These are phyloP conservation scores for Zosterops pallidus DNA, from an alignment of 2,113 vertebrate genomes.

Conservation along the genomic window DNA sequence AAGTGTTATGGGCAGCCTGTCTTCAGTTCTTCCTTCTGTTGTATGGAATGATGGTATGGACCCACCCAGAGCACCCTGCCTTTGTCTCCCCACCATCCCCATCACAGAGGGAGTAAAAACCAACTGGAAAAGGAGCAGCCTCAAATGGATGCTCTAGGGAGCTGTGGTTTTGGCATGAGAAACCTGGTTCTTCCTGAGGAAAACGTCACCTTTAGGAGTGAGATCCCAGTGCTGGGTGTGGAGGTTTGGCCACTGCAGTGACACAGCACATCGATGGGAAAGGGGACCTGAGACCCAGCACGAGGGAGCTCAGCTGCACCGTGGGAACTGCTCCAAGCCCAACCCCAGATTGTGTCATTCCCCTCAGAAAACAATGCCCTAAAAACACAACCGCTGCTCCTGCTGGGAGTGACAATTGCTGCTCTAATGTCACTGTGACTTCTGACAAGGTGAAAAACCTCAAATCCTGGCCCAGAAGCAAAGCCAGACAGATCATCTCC, in stretches of 20 bases:
- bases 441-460: accelerated
- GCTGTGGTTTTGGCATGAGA: neutral
- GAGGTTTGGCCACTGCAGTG: neutral
- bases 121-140: neutral
- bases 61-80: neutral
- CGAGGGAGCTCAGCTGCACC: accelerated
- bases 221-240: neutral
- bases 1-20: neutral
- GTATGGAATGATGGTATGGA: neutral
- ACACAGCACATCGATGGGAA: accelerated
- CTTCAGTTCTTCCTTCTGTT: neutral
- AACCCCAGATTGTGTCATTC: neutral
- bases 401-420: neutral
- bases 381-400: neutral
- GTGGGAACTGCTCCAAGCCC: neutral
- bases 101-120: neutral
- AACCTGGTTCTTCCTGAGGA: neutral
- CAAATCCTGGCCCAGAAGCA: neutral
- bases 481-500: neutral
- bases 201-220: neutral
- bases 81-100: neutral
- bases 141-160: neutral
- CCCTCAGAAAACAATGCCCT: neutral
- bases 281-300: neutral
- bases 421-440: neutral